These are phyloP conservation scores for Fundulus diaphanus DNA, from an alignment of 2,797 vertebrate genomes.

Conservation along the genomic window DNA sequence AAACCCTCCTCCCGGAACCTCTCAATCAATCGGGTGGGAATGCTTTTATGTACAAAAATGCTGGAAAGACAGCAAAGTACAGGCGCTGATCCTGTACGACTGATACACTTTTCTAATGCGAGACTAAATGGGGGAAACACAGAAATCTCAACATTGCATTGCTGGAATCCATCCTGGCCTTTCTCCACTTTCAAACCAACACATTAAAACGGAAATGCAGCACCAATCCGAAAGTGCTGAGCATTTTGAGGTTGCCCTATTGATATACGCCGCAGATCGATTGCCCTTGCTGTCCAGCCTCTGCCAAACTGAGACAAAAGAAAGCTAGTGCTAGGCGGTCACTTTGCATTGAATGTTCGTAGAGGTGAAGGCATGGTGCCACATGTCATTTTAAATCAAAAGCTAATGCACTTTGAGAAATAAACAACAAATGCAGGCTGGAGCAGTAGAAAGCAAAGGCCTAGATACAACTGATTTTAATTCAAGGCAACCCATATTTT, in stretches of 20 bases:
- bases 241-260: constrained; percentile 54
- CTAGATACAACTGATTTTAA: constrained; percentile 52
- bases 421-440: constrained; percentile 24
- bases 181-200: constrained; percentile 55
- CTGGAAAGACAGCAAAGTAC: constrained; percentile 45
- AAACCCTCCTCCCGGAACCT: background rate
- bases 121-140: background rate
- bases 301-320: constrained; percentile 62
- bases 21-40: background rate
- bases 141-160: background rate
- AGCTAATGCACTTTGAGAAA: constrained; percentile 52
- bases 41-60: constrained; percentile 15
- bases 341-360: constrained; percentile 58
- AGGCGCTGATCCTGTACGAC: constrained; percentile 29
- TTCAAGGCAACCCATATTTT: constrained; percentile 38
- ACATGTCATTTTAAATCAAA: constrained; percentile 40
- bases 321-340: constrained; percentile 50
- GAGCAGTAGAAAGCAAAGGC: constrained; percentile 10
- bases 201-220: constrained; percentile 41
- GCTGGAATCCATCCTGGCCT: constrained; percentile 28
- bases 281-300: constrained; percentile 55
- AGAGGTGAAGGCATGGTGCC: background rate
- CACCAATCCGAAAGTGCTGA: constrained; percentile 63
- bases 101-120: constrained; percentile 46
- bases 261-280: constrained; percentile 62